phyloP scores from a whole-genome alignment of 1,140 invertebrate genomes.

The Apis dorsata region DNA sequence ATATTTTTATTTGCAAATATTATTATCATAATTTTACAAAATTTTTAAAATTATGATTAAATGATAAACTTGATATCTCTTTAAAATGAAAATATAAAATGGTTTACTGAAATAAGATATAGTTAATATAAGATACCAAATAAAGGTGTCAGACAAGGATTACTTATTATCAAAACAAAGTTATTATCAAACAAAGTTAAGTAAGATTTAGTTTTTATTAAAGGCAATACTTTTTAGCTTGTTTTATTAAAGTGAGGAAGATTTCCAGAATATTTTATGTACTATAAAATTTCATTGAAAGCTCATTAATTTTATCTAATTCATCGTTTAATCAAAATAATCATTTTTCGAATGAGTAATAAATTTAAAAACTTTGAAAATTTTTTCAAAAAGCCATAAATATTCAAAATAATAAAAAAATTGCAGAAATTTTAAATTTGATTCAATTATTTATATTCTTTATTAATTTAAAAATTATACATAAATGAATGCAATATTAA shows the following conservation, averaged over 20 bases:
- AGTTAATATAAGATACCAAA: no score
- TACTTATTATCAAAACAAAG: background rate
- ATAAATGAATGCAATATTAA: no score
- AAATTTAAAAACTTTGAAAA: background rate
- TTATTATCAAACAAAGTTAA: background rate
- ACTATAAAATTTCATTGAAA: constrained; percentile 13
- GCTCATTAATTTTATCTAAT: constrained; percentile 29
- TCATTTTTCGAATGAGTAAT: constrained; percentile 7
- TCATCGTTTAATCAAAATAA: constrained; percentile 25
- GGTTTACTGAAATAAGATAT: no score
- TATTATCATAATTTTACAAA: no score
- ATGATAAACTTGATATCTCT: no score
- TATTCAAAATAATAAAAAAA: background rate
- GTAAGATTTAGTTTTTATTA: background rate
- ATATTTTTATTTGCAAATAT: no score
- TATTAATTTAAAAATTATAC: no score
- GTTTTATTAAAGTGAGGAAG: constrained; percentile 1
- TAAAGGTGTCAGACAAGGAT: background rate
- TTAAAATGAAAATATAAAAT: no score
- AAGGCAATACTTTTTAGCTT: background rate
- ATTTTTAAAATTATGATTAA: no score
- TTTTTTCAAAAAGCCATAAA: background rate
- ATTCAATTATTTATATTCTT: no score
- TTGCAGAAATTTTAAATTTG: no score
- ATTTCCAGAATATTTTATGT: constrained; percentile 20